Base-by-base conservation (phyloP, 2,113 vertebrate genomes). In the Conger conger region DNA sequence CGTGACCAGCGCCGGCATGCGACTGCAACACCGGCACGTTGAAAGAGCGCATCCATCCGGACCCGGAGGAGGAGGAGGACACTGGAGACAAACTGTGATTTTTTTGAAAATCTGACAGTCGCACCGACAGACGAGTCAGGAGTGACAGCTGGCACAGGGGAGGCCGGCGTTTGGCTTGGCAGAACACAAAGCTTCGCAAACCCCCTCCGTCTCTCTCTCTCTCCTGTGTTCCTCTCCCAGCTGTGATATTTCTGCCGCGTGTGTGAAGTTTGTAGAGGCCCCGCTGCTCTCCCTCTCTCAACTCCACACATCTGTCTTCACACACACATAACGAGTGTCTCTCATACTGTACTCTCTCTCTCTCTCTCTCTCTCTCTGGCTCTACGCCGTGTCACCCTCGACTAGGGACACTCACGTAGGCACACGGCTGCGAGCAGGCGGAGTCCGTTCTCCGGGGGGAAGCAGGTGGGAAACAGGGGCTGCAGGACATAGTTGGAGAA, bases 401-500 rank as follows among this genome's bases (percentile, higher is more conserved):
- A n/a, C 36, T 40, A 50, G 33, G n/a, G 4, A 36, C 53, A 79
- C 97, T 97, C 93, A 98, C 97, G 85, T 81, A 98, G 94, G 87
- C 97, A 98, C 89, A 97, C 88, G 0, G 93, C 97, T 0, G 97
- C 97, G 54, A 98, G 93, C 68, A 98, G 89, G 0, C 97, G 94
- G 18, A 98, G 94, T 63, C 96, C 97, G 0, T 42, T 94, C 89
- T 98, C 97, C 0, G 97, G 97, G 1, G 97, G 94, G 40, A 97
- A 94, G 92, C 97, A 97, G 87, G 96, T 97, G 81, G 97, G 96
- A 89, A 97, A 98, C 68, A 98, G 94, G 0, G 97, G 97, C 88
- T 97, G 96, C n/a, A 98, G 92, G 68, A 97, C 96, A 0, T 98
- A 98, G 94, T 97, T 97, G 89, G 97, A 97, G 91, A 98, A 98